phyloP scores from a whole-genome alignment of 2,888 invertebrate genomes.

The Pinctada fucata region DNA sequence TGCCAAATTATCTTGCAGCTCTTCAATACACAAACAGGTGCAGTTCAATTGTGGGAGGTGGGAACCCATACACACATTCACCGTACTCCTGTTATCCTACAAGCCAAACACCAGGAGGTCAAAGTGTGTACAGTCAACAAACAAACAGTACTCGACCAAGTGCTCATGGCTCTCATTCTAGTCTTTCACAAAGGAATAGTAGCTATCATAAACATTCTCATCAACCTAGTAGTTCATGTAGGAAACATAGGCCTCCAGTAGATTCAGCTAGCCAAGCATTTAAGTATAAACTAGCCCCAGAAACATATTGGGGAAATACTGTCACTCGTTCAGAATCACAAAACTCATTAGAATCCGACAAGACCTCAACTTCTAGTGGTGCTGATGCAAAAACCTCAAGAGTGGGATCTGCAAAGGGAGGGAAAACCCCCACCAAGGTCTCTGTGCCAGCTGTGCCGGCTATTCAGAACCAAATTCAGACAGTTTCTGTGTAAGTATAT shows the following conservation, averaged over 20 bases:
- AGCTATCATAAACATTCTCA: neutral
- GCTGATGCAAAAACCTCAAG: constrained; percentile 27
- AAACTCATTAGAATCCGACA: constrained; percentile 30
- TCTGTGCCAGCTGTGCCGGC: constrained; percentile 50
- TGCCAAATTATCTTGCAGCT: constrained; percentile 37
- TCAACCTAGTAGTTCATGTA: constrained; percentile 24
- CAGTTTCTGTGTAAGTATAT: constrained; percentile 57
- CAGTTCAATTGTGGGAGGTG: neutral
- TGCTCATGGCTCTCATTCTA: constrained; percentile 14
- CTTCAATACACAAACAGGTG: constrained; percentile 46
- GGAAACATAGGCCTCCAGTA: constrained; percentile 37
- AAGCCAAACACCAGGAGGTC: neutral
- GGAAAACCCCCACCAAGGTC: constrained; percentile 55
- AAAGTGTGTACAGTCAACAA: neutral
- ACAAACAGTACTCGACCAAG: neutral
- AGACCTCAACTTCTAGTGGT: neutral
- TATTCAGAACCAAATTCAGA: constrained; percentile 39
- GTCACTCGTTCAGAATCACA: constrained; percentile 37
- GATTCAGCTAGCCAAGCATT: constrained; percentile 51
- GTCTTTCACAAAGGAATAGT: neutral
- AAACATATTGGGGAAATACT: constrained; percentile 18
- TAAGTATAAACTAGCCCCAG: constrained; percentile 49
- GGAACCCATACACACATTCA: constrained; percentile 33
- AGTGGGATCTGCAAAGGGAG: constrained; percentile 39
- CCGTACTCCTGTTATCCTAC: constrained; percentile 15